Base-by-base conservation (phyloP, 2,113 vertebrate genomes). In the Calypte anna region DNA sequence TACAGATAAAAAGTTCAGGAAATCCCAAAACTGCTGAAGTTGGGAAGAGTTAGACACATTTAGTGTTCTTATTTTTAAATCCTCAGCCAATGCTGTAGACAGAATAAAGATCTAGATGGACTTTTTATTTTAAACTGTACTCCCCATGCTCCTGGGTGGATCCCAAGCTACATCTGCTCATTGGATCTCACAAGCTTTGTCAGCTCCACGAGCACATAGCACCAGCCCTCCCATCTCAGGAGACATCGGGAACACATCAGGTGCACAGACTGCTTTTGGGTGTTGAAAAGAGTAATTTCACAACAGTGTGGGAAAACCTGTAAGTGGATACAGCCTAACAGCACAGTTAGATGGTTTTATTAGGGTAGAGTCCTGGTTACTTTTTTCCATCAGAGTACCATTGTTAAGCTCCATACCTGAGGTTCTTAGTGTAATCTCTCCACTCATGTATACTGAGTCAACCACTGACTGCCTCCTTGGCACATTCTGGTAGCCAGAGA, bases 151-250 rank as follows among this genome's bases (percentile, higher is more conserved):
- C 12, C 36, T 5, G 5, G 4, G 8, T 40, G 6, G 33, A 25
- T 7, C 15, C 18, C 38, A 19, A 46, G 30, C 31, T 55, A 63
- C 58, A 12, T 12, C 36, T 77, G 55, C 40, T 40, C 18, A 51
- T 75, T 3, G 5, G 59, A 4, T 3, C 25, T 53, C 40, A 8
- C 3, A 15, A 75, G 44, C 22, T 13, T 7, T 1, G 1, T 28
- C 44, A 57, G 23, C 13, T 64, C 50, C 11, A 5, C 1, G 8
- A 24, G 9, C 30, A n/a, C 1, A 1, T 4, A 54, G 66, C 30
- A 54, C 30, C 28, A 43, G 33, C 28, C 46, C 46, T 59, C 1
- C 0, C 38, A 72, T 33, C n/a, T 27, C 33, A 17, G 59, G 24
- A 66, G 38, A 15, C 9, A 10, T 30, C n/a, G 66, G 48, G 15